Percentiles rank a stretch among this genome's conserved stretches.
These are phyloP conservation scores for Recurvirostra avosetta DNA, from an alignment of 2,113 vertebrate species.

Conservation along the genomic window DNA sequence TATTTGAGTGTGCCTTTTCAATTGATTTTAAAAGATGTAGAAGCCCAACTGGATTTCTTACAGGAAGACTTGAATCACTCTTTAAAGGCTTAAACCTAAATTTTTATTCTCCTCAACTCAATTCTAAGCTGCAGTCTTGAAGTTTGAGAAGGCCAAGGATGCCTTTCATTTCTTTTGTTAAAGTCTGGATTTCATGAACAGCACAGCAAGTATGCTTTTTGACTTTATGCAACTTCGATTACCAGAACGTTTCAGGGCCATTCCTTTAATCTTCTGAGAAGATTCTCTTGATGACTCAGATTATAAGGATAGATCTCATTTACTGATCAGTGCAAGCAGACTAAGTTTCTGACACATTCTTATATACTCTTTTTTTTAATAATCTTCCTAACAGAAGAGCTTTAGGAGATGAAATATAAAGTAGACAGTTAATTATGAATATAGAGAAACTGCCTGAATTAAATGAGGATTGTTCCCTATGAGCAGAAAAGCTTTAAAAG, in stretches of 20 bases:
- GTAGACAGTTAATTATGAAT: slow-evolving; percentile 38
- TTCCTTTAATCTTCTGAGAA: slow-evolving; percentile 43
- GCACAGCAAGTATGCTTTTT: neutral
- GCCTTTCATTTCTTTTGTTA: slow-evolving; percentile 15
- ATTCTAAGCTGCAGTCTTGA: neutral
- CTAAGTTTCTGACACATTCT: slow-evolving; percentile 25
- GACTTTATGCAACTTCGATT: neutral
- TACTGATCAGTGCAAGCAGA: neutral
- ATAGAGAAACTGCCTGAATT: slow-evolving; percentile 25
- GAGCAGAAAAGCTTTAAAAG: slow-evolving; percentile 19
- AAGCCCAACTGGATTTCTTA: neutral
- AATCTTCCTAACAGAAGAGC: slow-evolving; percentile 18
- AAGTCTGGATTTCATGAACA: neutral
- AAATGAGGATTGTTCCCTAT: slow-evolving; percentile 37
- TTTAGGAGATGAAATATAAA: slow-evolving; percentile 44
- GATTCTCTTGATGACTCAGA: slow-evolving; percentile 35
- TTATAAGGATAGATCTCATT: slow-evolving; percentile 44
- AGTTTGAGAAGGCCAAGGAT: neutral
- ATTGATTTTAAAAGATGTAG: neutral
- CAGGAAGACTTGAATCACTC: neutral
- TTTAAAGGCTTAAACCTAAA: neutral
- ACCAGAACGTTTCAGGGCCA: neutral
- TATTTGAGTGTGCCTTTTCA: neutral
- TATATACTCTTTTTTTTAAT: neutral
- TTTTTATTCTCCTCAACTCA: neutral